Conservation (phyloP, 2,888 invertebrate species). For the Lasioglossum oenotherae region DNA sequence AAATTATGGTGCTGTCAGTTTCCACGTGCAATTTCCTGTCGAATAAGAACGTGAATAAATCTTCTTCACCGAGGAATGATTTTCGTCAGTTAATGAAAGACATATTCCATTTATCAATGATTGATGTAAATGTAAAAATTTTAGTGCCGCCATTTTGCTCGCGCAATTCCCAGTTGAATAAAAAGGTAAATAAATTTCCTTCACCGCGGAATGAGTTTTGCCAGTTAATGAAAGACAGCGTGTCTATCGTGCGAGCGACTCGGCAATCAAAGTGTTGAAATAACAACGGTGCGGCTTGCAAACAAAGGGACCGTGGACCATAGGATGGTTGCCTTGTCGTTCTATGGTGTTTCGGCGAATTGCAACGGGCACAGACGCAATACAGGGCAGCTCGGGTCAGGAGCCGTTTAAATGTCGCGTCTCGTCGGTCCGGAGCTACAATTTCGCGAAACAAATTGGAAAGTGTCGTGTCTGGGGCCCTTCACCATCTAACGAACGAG, state of each 20-base stretch:
- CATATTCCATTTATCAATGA: too few relatives aligned
- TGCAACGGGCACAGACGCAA: constrained; percentile 2
- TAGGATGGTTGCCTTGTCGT: not conserved
- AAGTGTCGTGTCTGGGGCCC: constrained; percentile 45
- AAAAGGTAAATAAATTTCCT: not conserved
- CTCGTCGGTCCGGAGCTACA: constrained; percentile 23
- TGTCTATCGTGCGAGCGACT: not conserved
- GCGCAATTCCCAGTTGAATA: not conserved
- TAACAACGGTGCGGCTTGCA: constrained; percentile 1
- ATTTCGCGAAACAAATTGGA: constrained; percentile 52
- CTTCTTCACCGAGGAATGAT: not conserved
- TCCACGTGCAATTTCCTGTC: too few relatives aligned
- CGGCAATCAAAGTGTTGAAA: not conserved
- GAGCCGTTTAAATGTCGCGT: constrained; percentile 28
- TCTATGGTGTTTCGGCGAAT: not conserved
- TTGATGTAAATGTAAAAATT: too few relatives aligned
- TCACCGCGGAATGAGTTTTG: not conserved
- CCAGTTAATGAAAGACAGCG: not conserved
- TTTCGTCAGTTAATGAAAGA: not conserved
- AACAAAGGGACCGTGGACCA: not conserved
- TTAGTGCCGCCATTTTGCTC: too few relatives aligned
- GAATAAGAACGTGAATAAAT: not conserved
- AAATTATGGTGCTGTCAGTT: not conserved
- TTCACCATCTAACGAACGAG: constrained; percentile 38
- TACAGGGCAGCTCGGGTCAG: constrained; percentile 10